phyloP scores from a whole-genome alignment of 2,888 invertebrate genomes.

The Anthrax anthrax region DNA sequence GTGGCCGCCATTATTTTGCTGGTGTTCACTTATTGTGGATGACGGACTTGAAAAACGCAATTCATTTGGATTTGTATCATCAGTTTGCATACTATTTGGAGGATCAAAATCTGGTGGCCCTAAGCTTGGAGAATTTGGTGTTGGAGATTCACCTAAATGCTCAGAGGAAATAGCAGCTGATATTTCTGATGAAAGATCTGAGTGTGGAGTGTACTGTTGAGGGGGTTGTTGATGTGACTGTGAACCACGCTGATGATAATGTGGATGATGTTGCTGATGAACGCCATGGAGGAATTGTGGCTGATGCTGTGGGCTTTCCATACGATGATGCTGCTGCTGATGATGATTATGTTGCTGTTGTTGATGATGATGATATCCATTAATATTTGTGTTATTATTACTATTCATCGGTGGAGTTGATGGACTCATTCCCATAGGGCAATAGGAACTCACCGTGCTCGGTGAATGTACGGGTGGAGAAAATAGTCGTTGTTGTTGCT shows the following conservation, averaged over 20 bases:
- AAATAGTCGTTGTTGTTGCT: constrained; percentile 14
- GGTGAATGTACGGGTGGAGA: constrained; percentile 27
- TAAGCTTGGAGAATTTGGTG: constrained; percentile 51
- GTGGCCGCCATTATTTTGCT: constrained; percentile 1
- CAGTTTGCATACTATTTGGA: constrained; percentile 42
- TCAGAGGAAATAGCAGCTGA: constrained; percentile 62
- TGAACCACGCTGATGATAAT: constrained; percentile 14
- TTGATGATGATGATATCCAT: constrained; percentile 9
- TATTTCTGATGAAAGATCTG: constrained; percentile 61
- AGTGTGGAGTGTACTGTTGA: constrained; percentile 44
- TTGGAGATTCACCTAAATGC: constrained; percentile 45
- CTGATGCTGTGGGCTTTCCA: constrained; percentile 5
- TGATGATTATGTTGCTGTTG: constrained; percentile 11
- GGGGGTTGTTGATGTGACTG: constrained; percentile 15
- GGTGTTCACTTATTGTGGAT: constrained; percentile 18
- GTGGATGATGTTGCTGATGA: constrained; percentile 8
- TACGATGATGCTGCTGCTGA: constrained; percentile 9
- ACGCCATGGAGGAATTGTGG: constrained; percentile 9
- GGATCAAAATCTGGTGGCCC: constrained; percentile 64
- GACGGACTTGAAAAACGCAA: constrained; percentile 40
- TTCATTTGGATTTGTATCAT: constrained; percentile 28
- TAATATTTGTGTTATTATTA: constrained; percentile 3
- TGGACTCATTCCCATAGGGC: constrained; percentile 10
- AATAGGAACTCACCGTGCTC: constrained; percentile 14
- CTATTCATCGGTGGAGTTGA: constrained; percentile 6